Evolutionary conservation across 2,888 invertebrate species (phyloP).

Genomic region (Lepidocyrtinus sp.): DNA sequence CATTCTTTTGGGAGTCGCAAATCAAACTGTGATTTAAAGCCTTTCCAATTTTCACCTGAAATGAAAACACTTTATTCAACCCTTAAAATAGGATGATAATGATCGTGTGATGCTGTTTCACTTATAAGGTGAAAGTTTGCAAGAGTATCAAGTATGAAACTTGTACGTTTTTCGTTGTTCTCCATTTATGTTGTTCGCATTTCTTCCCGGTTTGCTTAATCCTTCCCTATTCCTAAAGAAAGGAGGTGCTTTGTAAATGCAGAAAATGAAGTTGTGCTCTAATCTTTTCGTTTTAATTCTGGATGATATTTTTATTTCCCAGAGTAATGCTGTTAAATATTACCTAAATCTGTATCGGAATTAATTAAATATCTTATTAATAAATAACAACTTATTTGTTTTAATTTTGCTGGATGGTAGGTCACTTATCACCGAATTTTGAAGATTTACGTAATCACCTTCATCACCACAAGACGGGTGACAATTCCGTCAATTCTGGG

Average conservation of each 20-base stretch:
- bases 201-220: neutral
- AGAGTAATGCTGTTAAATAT: neutral
- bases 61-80: neutral
- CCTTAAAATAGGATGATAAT: too few species aligned
- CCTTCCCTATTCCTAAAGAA: neutral
- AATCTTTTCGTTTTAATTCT: neutral
- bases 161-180: too few species aligned
- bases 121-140: too few species aligned
- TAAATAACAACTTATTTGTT: too few species aligned
- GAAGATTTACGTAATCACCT: conserved; percentile 63
- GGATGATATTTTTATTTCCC: neutral
- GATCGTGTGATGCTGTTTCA: too few species aligned
- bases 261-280: too few species aligned
- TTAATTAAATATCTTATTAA: too few species aligned
- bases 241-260: neutral
- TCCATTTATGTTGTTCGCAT: too few species aligned
- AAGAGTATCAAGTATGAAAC: too few species aligned
- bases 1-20: conserved; percentile 66
- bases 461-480: conserved; percentile 47
- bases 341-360: too few species aligned
- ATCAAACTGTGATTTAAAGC: conserved; percentile 70
- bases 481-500: conserved; percentile 41
- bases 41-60: conserved; percentile 68
- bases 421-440: conserved; percentile 61
- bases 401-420: too few species aligned